phyloP scores from a whole-genome alignment of 2,797 vertebrate species.

The Epinephelus malabaricus region DNA sequence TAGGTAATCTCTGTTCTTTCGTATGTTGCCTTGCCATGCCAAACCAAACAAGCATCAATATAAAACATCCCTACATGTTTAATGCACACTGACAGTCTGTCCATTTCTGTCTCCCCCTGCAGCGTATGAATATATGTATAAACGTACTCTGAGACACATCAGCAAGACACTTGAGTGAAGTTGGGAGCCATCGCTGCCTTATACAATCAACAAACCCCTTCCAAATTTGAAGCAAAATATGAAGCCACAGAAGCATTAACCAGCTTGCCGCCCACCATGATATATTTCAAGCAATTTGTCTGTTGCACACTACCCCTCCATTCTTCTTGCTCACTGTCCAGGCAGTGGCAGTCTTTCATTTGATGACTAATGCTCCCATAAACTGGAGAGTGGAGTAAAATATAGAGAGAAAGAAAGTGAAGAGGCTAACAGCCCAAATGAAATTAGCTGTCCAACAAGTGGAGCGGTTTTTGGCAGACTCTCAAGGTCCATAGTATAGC shows the following conservation, averaged over 20 bases:
- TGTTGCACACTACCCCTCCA: conserved; percentile 8
- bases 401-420: conserved; percentile 33
- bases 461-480: conserved; percentile 53
- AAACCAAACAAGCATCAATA: conserved; percentile 31
- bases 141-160: conserved; percentile 11
- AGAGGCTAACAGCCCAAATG: conserved; percentile 52
- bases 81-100: conserved; percentile 27
- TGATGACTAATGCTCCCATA: conserved; percentile 62
- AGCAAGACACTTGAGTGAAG: not conserved
- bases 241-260: conserved; percentile 26
- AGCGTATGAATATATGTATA: conserved; percentile 11
- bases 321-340: conserved; percentile 37
- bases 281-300: conserved; percentile 47
- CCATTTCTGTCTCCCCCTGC: conserved; percentile 1
- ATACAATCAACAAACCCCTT: not conserved
- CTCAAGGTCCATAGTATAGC: conserved; percentile 35
- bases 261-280: conserved; percentile 14
- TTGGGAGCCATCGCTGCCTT: not conserved
- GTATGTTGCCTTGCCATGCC: conserved; percentile 34
- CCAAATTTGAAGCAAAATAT: conserved; percentile 4
- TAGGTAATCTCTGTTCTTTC: not conserved
- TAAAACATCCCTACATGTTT: conserved; percentile 12
- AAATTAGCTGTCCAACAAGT: conserved; percentile 64
- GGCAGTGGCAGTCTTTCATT: conserved; percentile 48
- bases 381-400: conserved; percentile 51